Conservation (phyloP, 2,797 vertebrate species). For the Notolabrus celidotus region DNA sequence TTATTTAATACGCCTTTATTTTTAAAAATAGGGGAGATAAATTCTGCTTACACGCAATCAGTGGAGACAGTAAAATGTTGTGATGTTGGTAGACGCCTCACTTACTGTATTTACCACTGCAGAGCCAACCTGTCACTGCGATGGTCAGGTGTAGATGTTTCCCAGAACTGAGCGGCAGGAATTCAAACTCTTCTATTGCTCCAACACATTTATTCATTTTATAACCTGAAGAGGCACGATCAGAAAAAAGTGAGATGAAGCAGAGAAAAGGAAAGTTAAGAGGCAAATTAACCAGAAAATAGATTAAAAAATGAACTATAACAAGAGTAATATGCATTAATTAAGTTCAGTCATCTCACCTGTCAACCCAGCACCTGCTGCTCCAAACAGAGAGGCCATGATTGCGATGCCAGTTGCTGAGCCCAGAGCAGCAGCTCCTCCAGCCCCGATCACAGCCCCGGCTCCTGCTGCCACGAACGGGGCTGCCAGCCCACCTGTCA, state of each 20-base stretch:
- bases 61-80: neutral
- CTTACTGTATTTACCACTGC: conserved; percentile 95
- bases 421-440: conserved; percentile 93
- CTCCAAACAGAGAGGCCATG: conserved; percentile 96
- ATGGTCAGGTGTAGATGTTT: conserved; percentile 94
- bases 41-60: neutral
- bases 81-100: neutral
- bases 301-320: neutral
- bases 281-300: neutral
- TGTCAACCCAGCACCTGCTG: conserved; percentile 94
- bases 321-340: neutral
- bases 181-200: conserved; percentile 97
- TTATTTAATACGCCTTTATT: too few relatives aligned
- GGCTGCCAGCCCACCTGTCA: conserved; percentile 95
- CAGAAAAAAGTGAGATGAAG: too few relatives aligned
- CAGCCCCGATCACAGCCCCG: conserved; percentile 90
- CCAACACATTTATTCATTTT: conserved; percentile 99
- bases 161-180: conserved; percentile 91
- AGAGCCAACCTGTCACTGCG: conserved; percentile 96
- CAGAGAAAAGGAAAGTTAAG: neutral
- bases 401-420: conserved; percentile 93
- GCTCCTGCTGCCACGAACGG: conserved; percentile 95
- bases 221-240: conserved; percentile 89
- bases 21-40: neutral
- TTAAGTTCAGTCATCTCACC: conserved; percentile 79